Percentiles rank a stretch among this genome's conserved stretches.
These are phyloP conservation scores for Oxystoma pomonae DNA, from an alignment of 2,888 invertebrate genomes.

Conservation along the genomic window DNA sequence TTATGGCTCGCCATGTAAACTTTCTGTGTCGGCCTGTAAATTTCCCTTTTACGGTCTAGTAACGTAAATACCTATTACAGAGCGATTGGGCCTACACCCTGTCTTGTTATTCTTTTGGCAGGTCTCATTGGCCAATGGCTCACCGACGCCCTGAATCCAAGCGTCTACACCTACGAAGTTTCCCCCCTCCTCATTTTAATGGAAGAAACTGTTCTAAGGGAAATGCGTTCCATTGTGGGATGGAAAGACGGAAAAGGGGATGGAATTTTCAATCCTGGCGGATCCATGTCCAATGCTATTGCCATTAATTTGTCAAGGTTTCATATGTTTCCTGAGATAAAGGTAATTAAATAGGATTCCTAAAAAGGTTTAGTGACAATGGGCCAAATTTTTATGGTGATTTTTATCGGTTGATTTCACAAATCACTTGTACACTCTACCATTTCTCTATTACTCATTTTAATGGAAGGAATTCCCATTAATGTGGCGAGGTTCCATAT, in stretches of 20 bases:
- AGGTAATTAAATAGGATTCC: conserved; percentile 51
- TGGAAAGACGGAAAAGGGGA: conserved; percentile 72
- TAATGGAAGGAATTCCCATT: too few species aligned
- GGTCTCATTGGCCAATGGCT: conserved; percentile 78
- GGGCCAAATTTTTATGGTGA: too few species aligned
- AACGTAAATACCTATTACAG: too few species aligned
- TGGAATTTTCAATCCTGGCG: conserved; percentile 87
- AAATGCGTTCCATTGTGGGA: conserved; percentile 77
- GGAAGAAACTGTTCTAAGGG: conserved; percentile 76
- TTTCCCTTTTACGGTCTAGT: too few species aligned
- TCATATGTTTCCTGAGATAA: conserved; percentile 66
- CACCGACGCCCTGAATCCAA: conserved; percentile 80
- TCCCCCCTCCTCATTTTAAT: conserved; percentile 83
- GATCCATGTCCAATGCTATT: conserved; percentile 86
- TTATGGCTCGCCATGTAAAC: too few species aligned
- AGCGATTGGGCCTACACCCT: too few species aligned
- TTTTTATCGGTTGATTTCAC: too few species aligned
- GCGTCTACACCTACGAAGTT: conserved; percentile 87
- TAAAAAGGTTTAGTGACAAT: not conserved
- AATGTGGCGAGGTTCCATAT: conserved; percentile 73
- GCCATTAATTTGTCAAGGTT: conserved; percentile 84
- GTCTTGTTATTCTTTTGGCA: too few species aligned
- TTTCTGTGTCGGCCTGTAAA: too few species aligned
- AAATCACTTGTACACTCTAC: too few species aligned
- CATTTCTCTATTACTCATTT: too few species aligned